Percentiles rank a stretch among this genome's conserved stretches.
These are phyloP conservation scores for Xenopus laevis DNA, from an alignment of 2,113 vertebrate species.

Conservation along the genomic window DNA sequence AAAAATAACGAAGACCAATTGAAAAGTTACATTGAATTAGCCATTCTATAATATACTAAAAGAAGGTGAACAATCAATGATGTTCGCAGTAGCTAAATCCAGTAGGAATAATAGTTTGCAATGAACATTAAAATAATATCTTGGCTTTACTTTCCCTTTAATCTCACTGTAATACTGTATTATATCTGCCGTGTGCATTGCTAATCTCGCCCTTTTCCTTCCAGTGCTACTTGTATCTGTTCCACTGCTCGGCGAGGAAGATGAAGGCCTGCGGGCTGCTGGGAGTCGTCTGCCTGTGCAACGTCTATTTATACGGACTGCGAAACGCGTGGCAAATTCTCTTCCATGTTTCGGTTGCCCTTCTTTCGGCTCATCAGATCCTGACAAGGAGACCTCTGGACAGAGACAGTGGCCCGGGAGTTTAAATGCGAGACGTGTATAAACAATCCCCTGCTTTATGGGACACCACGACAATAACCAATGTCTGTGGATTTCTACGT, in stretches of 20 bases:
- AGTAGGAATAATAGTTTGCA: too few species aligned
- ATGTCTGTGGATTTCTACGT: too few species aligned
- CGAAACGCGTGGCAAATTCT: slow-evolving; percentile 85
- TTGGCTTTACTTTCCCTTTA: too few species aligned
- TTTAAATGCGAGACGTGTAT: slow-evolving; percentile 60
- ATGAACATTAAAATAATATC: too few species aligned
- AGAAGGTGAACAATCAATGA: too few species aligned
- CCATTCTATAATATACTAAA: too few species aligned
- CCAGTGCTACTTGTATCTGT: slow-evolving; percentile 91
- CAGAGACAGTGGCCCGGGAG: slow-evolving; percentile 72
- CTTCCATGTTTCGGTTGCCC: slow-evolving; percentile 84
- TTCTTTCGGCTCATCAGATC: slow-evolving; percentile 77
- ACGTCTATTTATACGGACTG: slow-evolving; percentile 76
- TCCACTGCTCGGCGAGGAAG: slow-evolving; percentile 77
- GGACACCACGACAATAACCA: too few species aligned
- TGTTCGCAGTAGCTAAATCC: too few species aligned
- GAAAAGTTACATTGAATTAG: too few species aligned
- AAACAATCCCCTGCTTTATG: too few species aligned
- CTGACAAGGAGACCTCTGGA: slow-evolving; percentile 76
- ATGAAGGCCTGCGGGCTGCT: slow-evolving; percentile 71
- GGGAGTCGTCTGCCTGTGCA: slow-evolving; percentile 74
- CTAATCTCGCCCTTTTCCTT: slow-evolving; percentile 24
- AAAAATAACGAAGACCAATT: too few species aligned
- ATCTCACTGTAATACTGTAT: too few species aligned
- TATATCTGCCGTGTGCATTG: neutral